Base-by-base conservation (phyloP, 2,797 vertebrate genomes). In the Rhyacichthys aspro region DNA sequence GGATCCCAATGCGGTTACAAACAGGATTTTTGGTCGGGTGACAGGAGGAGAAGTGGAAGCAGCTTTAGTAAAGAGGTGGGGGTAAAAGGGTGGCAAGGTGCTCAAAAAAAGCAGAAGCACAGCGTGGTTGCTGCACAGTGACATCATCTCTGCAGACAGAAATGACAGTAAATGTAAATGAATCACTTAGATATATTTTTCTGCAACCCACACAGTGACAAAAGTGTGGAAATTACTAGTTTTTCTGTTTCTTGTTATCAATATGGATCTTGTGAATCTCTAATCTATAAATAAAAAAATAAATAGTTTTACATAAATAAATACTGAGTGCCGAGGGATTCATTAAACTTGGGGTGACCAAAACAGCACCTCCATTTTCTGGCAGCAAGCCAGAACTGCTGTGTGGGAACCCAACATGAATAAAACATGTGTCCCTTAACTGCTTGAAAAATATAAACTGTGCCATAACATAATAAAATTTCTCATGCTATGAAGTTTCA, bases 241-340 rank as follows among this genome's bases (percentile, higher is more conserved):
- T 5, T 28, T 28, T 28, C 7, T 2, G 23, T 28, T 6, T 28
- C 1, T 5, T 28, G 4, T 28, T 28, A 28, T 6, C 23, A 28
- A 28, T 28, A 6, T 28, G 23, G 23, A 3, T 28, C 23, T 28
- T 28, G n/a, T n/a, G n/a, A n/a, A n/a, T n/a, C 14, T 10, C 19
- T n/a, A 28, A n/a, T 6, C 7, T 28, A 18, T 48, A 12, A 15
- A 28, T 33, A 48, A 48, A 12, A 28, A 23, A 4, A 43, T 78
- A 84, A 83, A 82, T 73, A 75, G n/a, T 1, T 43, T 55, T 47
- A 56, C 23, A 82, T 87, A 80, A 85, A 87, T 83, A 83, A 67
- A 72, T 63, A 0, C 11, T 64, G 53, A 56, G 28, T 49, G 41
- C 48, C 45, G 47, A 36, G 55, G 44, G 48, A 12, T 45, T 48